Conservation (phyloP, 1,140 invertebrate species). For the Metaphire vulgaris region DNA sequence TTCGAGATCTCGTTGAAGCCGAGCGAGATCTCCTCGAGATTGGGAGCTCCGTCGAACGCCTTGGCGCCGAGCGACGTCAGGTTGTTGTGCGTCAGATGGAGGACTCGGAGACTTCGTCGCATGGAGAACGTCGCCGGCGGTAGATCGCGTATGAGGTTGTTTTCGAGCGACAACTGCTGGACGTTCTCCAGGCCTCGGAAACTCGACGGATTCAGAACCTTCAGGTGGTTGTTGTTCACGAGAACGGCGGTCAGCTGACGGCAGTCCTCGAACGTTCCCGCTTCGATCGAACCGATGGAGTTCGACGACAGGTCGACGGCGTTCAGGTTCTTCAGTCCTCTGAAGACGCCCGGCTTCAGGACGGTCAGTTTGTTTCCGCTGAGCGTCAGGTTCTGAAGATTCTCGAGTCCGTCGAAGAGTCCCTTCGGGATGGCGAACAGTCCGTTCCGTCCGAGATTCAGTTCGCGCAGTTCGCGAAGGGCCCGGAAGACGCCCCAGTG, state of each 20-base stretch:
- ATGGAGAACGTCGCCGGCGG: slow-evolving; percentile 12
- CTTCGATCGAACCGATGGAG: slow-evolving; percentile 6
- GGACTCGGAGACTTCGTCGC: neutral
- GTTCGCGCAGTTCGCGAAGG: slow-evolving; percentile 5
- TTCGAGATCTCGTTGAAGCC: slow-evolving; percentile 13
- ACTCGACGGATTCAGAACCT: neutral
- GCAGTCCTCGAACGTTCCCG: slow-evolving; percentile 14
- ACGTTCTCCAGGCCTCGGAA: slow-evolving; percentile 20
- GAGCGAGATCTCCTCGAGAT: slow-evolving; percentile 15
- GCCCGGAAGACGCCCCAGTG: slow-evolving; percentile 26
- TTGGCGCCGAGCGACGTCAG: slow-evolving; percentile 2
- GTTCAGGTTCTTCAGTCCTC: neutral
- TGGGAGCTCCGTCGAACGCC: slow-evolving; percentile 3
- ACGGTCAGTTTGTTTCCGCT: slow-evolving; percentile 7
- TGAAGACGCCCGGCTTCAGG: slow-evolving; percentile 1
- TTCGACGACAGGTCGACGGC: slow-evolving; percentile 2
- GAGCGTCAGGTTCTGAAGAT: slow-evolving; percentile 16
- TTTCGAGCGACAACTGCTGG: slow-evolving; percentile 9
- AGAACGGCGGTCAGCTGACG: neutral
- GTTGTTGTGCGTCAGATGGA: slow-evolving; percentile 20
- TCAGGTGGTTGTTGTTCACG: slow-evolving; percentile 22
- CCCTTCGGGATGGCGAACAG: slow-evolving; percentile 22
- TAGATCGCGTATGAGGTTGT: slow-evolving; percentile 17
- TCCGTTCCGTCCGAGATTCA: slow-evolving; percentile 16
- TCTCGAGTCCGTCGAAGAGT: slow-evolving; percentile 21